Base-by-base conservation (phyloP, 2,797 vertebrate species). In the Lacerta agilis region DNA sequence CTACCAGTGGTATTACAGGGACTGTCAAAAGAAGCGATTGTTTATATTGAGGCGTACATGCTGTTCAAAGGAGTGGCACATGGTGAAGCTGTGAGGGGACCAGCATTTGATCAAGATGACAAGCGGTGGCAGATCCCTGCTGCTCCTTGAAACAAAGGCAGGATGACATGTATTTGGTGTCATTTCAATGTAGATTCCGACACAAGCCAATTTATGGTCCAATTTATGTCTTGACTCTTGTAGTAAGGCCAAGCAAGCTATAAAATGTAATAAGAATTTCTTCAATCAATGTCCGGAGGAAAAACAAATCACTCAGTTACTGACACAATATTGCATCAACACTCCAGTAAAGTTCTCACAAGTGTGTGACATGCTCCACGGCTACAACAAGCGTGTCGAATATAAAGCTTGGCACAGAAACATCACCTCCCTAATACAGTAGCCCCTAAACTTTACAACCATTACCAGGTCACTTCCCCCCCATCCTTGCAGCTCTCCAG, bases 181-280 rank as follows among this genome's bases (percentile, higher is more conserved):
- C 93, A 91, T 94, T 97, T 95, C 67, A 91, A 96, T 96, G 96
- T 94, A 96, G 95, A 97, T 97, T 96, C 93, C 94, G 95, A 96
- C 96, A 96, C 38, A 94, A 94, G 94, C 96, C 95, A 96, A 97
- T 97, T 97, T 97, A 97, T 95, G 94, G 96, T 81, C 96, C 96
- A 97, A 96, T 97, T 97, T 97, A 97, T 95, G 94, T 94, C 95
- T 94, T 94, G 95, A 96, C 96, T 97, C 94, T 95, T 94, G 88
- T 94, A 95, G 83, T 93, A 96, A 97, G 96, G 96, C 96, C 96
- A 96, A 96, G 95, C 94, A 96, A 97, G 95, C 96, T 94, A 96
- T 97, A 97, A 97, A 96, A 96, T 94, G 96, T 96, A 96, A 96
- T 97, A 97, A 97, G 95, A 97, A 97, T 97, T 96, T 96, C 95